phyloP scores from a whole-genome alignment of 2,797 vertebrate species.

The Anas acuta region DNA sequence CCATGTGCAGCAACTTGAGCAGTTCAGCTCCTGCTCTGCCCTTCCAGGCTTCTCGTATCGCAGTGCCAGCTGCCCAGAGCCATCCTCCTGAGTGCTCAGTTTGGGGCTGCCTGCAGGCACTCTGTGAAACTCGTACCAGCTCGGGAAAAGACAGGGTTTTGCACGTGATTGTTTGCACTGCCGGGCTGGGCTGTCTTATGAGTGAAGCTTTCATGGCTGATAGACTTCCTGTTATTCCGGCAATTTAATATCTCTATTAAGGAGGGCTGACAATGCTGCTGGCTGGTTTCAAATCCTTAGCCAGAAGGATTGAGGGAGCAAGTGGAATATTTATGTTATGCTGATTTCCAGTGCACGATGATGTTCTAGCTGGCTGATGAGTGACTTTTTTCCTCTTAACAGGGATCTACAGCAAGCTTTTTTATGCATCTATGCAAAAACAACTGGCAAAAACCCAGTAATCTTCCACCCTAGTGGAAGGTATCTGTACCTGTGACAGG shows the following conservation, averaged over 20 bases:
- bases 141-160: neutral
- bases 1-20: neutral
- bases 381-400: neutral
- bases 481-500: neutral
- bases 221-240: constrained; percentile 42
- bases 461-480: too few relatives aligned
- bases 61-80: neutral
- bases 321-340: neutral
- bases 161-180: neutral
- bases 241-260: constrained; percentile 5
- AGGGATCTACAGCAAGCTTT: neutral
- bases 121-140: neutral
- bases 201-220: constrained; percentile 37
- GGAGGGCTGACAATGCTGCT: neutral
- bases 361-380: neutral
- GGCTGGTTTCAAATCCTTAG: neutral
- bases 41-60: neutral
- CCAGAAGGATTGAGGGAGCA: neutral
- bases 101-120: rapidly evolving
- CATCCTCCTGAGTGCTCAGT: neutral
- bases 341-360: neutral
- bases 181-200: neutral
- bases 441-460: too few relatives aligned
- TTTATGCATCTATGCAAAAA: neutral
- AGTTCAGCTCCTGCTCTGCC: neutral